Evolutionary conservation across 2,888 invertebrate species (phyloP), one percentile per base, ranked within the genome.

Genomic region (Leptopilina syphax): DNA sequence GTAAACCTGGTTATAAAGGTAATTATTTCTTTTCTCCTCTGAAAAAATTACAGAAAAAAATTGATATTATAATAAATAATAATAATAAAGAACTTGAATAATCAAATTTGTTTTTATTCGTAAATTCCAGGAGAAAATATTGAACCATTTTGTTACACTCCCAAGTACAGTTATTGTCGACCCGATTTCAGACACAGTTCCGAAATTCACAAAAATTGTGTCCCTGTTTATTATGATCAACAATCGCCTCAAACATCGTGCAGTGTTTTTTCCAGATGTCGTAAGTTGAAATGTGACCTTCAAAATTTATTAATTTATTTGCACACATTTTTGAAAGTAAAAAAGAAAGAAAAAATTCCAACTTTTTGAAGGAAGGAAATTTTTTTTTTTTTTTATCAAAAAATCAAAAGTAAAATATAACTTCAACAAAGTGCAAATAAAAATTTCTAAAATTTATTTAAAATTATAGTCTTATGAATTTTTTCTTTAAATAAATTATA

Each of bases 61-160:
- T 8, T 8, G 8, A 44, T 8, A 44, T 1, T 4, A 7, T 7
- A 7, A 44, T 44, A 7, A 27, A 9, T 68, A 76, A 54, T 44
- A 8, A 8, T 8, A 44, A 44, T 8, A 44, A 44, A 44, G 8
- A 44, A 44, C 44, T 8, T 44, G 9, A 9, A 9, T 50, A 50
- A 12, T 34, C 34, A 6, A 12, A 50, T 50, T 50, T 47, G 6
- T 68, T n/a, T 57, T 78, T 47, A 18, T 24, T 54, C 34, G 67
- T 50, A 9, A 34, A 24, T 76, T 83, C n/a, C 27, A 89, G 88
- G 88, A 9, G 76, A 87, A 65, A 86, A 88, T 76, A 65, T 86
- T 5, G 84, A 83, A 70, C 91, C 90, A 0, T 90, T 89, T 83
- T 90, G 90, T 63, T 78, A 24, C 60, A 81, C 47, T n/a, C 73